Percentiles rank a stretch among this genome's conserved stretches.
These are phyloP conservation scores for Pygocentrus nattereri DNA, from an alignment of 2,797 vertebrate species.

Conservation along the genomic window DNA sequence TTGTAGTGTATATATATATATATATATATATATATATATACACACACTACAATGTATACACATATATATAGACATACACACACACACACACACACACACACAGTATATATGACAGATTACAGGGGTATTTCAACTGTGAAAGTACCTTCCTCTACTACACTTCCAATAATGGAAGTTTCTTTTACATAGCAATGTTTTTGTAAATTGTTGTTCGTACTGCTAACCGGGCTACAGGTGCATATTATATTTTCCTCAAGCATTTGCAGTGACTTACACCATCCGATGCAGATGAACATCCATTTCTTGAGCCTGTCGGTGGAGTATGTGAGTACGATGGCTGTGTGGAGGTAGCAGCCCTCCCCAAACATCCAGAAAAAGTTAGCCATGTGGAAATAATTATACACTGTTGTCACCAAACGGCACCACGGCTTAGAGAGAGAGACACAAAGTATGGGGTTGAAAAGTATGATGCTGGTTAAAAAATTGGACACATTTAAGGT, in stretches of 20 bases:
- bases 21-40: too few relatives aligned
- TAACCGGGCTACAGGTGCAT: background rate
- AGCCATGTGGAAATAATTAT: conserved; percentile 98
- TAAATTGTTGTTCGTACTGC: background rate
- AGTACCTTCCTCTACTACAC: background rate
- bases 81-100: too few relatives aligned
- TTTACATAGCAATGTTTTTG: background rate
- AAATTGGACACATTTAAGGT: background rate
- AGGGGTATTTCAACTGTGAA: too few relatives aligned
- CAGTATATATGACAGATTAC: too few relatives aligned
- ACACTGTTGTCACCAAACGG: conserved; percentile 91
- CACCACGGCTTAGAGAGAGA: conserved; percentile 87
- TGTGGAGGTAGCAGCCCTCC: conserved; percentile 98
- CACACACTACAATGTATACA: too few relatives aligned
- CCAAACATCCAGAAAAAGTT: conserved; percentile 99
- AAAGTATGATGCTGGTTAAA: background rate
- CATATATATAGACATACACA: too few relatives aligned
- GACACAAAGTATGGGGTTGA: background rate
- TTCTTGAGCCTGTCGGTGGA: conserved; percentile 96
- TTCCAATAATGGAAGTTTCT: background rate
- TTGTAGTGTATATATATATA: too few relatives aligned
- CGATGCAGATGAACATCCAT: conserved; percentile 99
- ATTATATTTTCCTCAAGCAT: background rate
- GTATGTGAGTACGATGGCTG: conserved; percentile 96
- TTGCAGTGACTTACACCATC: conserved; percentile 88